A percentile compares a stretch with the other conserved stretches of the same genome.
These are phyloP conservation scores for Baryphthengus martii DNA, from an alignment of 2,113 vertebrate genomes.

Conservation along the genomic window DNA sequence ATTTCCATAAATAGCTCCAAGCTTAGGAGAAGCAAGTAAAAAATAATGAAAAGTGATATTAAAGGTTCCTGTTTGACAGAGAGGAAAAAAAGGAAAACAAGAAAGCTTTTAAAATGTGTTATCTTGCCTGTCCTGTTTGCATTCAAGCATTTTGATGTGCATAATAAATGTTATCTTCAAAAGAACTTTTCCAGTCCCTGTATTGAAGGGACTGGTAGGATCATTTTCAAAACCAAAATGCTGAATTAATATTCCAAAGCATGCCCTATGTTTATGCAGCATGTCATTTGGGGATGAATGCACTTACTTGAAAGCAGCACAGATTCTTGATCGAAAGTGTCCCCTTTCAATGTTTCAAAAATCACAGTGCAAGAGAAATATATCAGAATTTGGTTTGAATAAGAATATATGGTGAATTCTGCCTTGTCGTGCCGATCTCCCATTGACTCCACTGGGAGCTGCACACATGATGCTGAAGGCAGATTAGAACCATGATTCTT, in stretches of 20 bases:
- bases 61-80: slow-evolving; percentile 59
- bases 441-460: neutral
- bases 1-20: slow-evolving; percentile 58
- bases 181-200: slow-evolving; percentile 44
- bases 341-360: neutral
- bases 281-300: slow-evolving; percentile 56
- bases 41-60: slow-evolving; percentile 32
- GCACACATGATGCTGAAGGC: neutral
- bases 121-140: slow-evolving; percentile 71
- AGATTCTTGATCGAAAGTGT: neutral
- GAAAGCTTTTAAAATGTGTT: slow-evolving; percentile 56
- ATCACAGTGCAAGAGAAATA: slow-evolving; percentile 44
- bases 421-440: neutral
- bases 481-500: slow-evolving; percentile 49
- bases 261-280: slow-evolving; percentile 64
- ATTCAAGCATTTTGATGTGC: slow-evolving; percentile 66
- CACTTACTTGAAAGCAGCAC: slow-evolving; percentile 26
- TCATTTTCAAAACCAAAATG: slow-evolving; percentile 53
- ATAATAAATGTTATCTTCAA: slow-evolving; percentile 53
- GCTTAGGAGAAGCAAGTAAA: slow-evolving; percentile 53
- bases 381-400: slow-evolving; percentile 54
- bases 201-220: slow-evolving; percentile 37
- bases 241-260: slow-evolving; percentile 67
- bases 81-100: neutral
- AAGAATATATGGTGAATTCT: slow-evolving; percentile 47